Evolutionary conservation across 2,113 vertebrate genomes (phyloP).

Genomic region (Anas platyrhynchos): DNA sequence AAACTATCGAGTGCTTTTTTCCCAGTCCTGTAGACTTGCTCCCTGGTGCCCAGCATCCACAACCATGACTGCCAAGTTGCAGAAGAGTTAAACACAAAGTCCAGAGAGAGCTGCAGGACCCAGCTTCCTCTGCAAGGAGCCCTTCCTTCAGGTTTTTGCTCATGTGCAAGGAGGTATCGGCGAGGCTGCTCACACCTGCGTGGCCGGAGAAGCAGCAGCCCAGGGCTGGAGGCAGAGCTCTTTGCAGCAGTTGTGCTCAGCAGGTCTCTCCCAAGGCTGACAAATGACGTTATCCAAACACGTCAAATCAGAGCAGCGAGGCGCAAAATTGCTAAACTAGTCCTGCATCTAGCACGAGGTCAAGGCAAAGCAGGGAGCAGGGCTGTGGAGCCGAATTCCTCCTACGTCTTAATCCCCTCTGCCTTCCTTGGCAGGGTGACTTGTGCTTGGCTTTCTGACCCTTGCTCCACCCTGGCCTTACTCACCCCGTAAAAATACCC

Average conservation of each 20-base stretch:
- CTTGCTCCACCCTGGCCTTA: not conserved
- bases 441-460: conserved; percentile 34
- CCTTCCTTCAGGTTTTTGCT: not conserved
- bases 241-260: not conserved
- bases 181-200: accelerated
- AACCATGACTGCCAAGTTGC: not conserved
- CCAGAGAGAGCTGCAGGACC: not conserved
- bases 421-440: conserved; percentile 26
- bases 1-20: not conserved
- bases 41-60: not conserved
- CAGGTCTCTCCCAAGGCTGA: not conserved
- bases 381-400: not conserved
- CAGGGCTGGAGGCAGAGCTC: not conserved
- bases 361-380: not conserved
- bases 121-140: accelerated
- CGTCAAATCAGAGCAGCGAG: not conserved
- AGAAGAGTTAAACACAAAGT: not conserved
- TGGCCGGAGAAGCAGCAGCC: not conserved
- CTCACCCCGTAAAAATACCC: not conserved
- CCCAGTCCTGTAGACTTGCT: not conserved
- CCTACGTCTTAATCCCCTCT: not conserved
- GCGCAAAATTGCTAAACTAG: not conserved
- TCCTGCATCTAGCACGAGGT: not conserved
- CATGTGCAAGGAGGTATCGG: not conserved
- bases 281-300: conserved; percentile 15